phyloP scores from a whole-genome alignment of 2,113 vertebrate species.

The Puffinus mauretanicus region DNA sequence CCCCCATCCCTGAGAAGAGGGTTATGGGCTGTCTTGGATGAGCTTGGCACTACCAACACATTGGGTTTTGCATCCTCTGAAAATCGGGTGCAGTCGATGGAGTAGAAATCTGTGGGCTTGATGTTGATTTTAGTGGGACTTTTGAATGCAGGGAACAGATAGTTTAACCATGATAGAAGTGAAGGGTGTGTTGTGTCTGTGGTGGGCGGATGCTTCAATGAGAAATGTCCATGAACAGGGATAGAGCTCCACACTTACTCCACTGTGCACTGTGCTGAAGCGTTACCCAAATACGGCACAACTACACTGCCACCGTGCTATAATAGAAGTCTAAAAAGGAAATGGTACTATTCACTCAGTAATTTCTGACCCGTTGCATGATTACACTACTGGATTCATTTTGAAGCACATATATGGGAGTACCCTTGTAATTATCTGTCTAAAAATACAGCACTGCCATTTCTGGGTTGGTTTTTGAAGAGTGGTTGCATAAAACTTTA shows the following conservation, averaged over 20 bases:
- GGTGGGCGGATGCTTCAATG: accelerated
- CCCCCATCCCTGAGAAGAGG: not conserved
- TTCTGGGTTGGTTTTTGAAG: not conserved
- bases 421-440: not conserved
- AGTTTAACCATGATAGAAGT: not conserved
- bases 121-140: not conserved
- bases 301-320: not conserved
- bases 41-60: not conserved
- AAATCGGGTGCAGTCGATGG: not conserved
- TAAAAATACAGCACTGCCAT: conserved; percentile 6
- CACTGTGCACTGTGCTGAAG: not conserved
- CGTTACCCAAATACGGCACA: not conserved
- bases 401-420: not conserved
- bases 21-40: not conserved
- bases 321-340: not conserved
- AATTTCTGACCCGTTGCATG: not conserved
- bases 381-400: not conserved
- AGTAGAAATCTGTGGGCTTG: not conserved
- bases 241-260: not conserved
- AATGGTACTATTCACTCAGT: not conserved
- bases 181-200: not conserved
- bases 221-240: not conserved
- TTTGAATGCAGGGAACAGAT: not conserved
- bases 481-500: not conserved
- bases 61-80: not conserved